Evolutionary conservation across 2,113 vertebrate genomes (phyloP).

Genomic region (Tetrax tetrax): DNA sequence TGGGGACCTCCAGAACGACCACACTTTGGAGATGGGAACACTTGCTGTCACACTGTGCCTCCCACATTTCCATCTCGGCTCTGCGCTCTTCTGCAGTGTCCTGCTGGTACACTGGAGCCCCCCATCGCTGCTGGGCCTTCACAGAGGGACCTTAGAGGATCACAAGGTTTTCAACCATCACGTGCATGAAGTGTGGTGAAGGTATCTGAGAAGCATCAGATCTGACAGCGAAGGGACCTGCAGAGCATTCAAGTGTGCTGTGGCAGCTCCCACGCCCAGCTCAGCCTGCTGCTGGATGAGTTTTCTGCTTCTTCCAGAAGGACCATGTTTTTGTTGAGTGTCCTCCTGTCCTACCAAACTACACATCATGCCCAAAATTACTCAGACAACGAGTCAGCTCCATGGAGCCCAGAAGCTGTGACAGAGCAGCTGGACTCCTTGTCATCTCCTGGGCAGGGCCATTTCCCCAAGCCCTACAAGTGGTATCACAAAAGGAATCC

Average conservation of each 20-base stretch:
- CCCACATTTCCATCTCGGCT: background rate
- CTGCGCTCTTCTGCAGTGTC: background rate
- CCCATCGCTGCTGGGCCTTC: background rate
- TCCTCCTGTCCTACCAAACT: background rate
- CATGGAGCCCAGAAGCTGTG: background rate
- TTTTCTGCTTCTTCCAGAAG: background rate
- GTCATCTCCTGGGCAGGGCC: background rate
- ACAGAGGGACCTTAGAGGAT: background rate
- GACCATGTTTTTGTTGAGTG: background rate
- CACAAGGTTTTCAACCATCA: background rate
- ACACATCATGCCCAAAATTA: background rate
- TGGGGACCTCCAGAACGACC: background rate
- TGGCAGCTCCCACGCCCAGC: background rate
- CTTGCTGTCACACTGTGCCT: background rate
- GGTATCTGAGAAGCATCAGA: background rate
- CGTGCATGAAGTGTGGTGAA: accelerated
- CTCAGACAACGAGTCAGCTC: background rate
- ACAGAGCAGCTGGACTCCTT: background rate
- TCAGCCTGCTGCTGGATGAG: background rate
- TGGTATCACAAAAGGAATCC: background rate
- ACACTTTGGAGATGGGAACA: background rate
- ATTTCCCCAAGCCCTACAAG: background rate
- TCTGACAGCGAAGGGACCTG: background rate
- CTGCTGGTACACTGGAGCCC: accelerated
- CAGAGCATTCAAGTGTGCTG: background rate